Percentiles rank a stretch among this genome's conserved stretches.
Conservation (phyloP, 2,888 invertebrate genomes). For the Hymenopus coronatus region DNA sequence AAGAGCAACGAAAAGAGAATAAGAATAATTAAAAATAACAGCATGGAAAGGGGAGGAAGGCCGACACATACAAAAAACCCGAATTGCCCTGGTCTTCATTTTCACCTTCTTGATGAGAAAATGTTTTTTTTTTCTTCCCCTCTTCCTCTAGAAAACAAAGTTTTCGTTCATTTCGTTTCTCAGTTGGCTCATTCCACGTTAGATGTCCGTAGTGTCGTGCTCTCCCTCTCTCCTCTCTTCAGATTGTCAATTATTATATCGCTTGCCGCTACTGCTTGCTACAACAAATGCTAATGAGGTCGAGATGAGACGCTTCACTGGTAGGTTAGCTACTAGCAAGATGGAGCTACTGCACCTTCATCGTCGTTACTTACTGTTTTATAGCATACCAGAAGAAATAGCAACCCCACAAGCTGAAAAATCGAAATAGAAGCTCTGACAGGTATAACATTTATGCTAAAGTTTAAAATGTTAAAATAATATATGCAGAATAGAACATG, state of each 20-base stretch:
- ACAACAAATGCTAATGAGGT: conserved; percentile 31
- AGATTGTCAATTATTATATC: conserved; percentile 30
- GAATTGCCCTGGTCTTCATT: conserved; percentile 25
- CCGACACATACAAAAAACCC: neutral
- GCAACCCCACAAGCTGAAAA: too few relatives aligned
- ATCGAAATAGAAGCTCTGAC: too few relatives aligned
- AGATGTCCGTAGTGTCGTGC: conserved; percentile 17
- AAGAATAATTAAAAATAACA: conserved; percentile 20
- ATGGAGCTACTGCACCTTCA: neutral
- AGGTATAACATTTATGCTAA: too few relatives aligned
- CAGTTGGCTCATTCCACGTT: conserved; percentile 3
- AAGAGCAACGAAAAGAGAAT: neutral
- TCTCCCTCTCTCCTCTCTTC: conserved; percentile 2
- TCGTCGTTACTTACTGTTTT: too few relatives aligned
- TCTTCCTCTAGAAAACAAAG: conserved; percentile 24
- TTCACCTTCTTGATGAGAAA: conserved; percentile 31
- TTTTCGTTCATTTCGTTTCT: conserved; percentile 26
- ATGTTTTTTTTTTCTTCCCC: neutral
- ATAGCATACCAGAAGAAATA: too few relatives aligned
- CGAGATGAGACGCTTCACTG: conserved; percentile 26
- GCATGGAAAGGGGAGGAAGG: neutral
- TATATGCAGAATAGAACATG: too few relatives aligned
- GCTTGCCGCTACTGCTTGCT: conserved; percentile 1
- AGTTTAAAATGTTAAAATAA: too few relatives aligned
- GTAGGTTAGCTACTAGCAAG: neutral